Base-by-base conservation (phyloP, 2,888 invertebrate species). In the Tillus elongatus region DNA sequence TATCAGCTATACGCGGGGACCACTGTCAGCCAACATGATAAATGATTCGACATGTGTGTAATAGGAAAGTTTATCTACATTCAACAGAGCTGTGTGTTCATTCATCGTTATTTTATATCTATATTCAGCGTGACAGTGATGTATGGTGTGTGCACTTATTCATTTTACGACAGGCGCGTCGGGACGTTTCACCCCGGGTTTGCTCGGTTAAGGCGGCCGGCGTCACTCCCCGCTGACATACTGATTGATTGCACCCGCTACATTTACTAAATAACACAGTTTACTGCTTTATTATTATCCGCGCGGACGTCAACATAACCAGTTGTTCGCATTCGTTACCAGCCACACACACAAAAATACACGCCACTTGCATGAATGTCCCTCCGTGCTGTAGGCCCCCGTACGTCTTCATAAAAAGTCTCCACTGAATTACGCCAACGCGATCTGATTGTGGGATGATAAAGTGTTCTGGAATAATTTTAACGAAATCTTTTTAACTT, bases 51-150 rank as follows among this genome's bases (percentile, higher is more conserved):
- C 64, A 62, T 61, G 60, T 61, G 61, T 61, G 62, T 63, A 63
- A 63, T 63, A 60, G 63, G 63, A 62, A 63, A 63, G 61, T 64
- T 63, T 64, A 63, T 64, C 63, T 63, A 61, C 61, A 61, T 63
- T 62, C 61, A 63, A 62, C 62, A 62, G 62, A 58, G 60, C 60
- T 6, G n/a, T n/a, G 6, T 58, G 60, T 62, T 63, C 63, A 62
- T 64, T 64, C 62, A 61, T 62, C 64, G 64, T 63, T 63, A 63
- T 64, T 65, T 64, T 64, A 64, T 64, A 64, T 64, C 64, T 65
- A 63, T 64, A 65, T 64, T 63, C 58, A 49, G 56, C 49, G 42
- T 64, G 65, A 66, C 65, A 63, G 59, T 66, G 66, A 66, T 66
- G 63, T 65, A 66, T 65, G 63, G 60, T 62, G 56, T 58, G 57